Conservation (phyloP, 64 coral and sea anemone genomes). For the Montipora efflorescens region DNA sequence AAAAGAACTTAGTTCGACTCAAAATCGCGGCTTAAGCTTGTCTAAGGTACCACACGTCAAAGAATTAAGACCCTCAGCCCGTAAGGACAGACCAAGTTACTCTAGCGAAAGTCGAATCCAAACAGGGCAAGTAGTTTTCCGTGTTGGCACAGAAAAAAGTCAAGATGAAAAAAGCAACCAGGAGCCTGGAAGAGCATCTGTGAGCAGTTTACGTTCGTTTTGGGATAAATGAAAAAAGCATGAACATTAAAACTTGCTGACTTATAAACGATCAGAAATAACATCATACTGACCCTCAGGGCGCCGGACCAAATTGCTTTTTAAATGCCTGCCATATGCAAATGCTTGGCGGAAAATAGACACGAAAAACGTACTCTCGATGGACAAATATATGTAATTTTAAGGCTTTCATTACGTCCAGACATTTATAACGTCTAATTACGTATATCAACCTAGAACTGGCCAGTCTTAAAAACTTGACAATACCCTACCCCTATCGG, state of each 20-base stretch:
- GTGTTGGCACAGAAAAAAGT: background rate
- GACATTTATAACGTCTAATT: no score
- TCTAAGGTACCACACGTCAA: conserved; percentile 41
- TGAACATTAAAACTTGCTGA: no score
- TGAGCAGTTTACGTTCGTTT: conserved; percentile 30
- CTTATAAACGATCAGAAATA: background rate
- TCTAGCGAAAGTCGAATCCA: conserved; percentile 4
- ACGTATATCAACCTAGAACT: no score
- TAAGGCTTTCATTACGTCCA: no score
- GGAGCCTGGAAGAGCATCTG: background rate
- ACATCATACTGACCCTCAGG: background rate
- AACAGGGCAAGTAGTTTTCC: background rate
- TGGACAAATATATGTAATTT: no score
- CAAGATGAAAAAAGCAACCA: background rate
- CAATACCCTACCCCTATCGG: no score
- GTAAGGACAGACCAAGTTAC: conserved; percentile 4
- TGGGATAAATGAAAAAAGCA: conserved; percentile 4
- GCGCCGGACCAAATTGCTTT: background rate
- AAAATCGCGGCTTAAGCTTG: background rate
- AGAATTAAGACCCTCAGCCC: background rate
- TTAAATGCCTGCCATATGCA: background rate
- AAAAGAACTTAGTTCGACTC: background rate
- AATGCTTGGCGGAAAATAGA: background rate
- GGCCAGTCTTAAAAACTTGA: no score
- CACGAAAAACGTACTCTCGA: no score